phyloP scores from a whole-genome alignment of 2,797 vertebrate genomes.

The Notamacropus eugenii region DNA sequence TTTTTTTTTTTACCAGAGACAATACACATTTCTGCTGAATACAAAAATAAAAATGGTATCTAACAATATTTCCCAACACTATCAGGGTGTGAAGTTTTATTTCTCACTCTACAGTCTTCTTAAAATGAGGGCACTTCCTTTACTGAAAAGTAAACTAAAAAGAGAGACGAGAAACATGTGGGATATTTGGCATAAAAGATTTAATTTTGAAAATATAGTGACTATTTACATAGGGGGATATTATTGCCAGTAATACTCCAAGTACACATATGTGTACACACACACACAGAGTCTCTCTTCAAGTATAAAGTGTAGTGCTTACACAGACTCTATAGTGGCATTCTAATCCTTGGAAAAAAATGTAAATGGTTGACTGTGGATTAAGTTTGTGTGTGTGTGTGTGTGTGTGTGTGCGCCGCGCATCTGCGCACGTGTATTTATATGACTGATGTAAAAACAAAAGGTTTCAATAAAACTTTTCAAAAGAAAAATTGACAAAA shows the following conservation, averaged over 20 bases:
- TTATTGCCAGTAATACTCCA: neutral
- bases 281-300: neutral
- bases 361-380: neutral
- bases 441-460: neutral
- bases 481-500: neutral
- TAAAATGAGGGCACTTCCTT: neutral
- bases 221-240: neutral
- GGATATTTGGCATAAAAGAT: conserved; percentile 27
- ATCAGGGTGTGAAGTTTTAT: neutral
- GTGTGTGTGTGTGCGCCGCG: neutral
- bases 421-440: neutral
- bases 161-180: neutral
- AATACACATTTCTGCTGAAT: neutral
- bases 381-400: neutral
- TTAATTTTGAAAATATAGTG: conserved; percentile 32
- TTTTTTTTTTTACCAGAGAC: neutral
- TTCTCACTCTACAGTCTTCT: neutral
- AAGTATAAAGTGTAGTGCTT: neutral
- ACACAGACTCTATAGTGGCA: neutral
- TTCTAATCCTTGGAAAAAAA: neutral
- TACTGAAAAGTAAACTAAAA: neutral
- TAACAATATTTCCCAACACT: neutral
- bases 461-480: neutral
- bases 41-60: neutral
- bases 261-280: neutral